Conservation (phyloP, 2,888 invertebrate species). For the Yponomeuta malinellus region DNA sequence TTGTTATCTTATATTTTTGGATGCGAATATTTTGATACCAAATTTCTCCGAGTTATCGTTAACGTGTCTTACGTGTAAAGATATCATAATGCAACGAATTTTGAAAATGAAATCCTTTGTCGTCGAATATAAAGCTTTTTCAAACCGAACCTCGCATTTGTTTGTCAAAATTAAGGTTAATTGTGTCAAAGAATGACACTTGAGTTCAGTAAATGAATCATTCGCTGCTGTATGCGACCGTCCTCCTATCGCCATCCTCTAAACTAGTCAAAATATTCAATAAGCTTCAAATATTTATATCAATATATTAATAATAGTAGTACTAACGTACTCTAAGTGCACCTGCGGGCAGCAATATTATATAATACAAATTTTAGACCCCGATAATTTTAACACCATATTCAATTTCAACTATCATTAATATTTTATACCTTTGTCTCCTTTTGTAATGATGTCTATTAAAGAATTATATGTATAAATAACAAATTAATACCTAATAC, state of each 20-base stretch:
- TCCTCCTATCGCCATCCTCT: constrained; percentile 73
- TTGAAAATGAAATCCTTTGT: constrained; percentile 19
- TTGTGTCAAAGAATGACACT: constrained; percentile 48
- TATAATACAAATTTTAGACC: constrained; percentile 15
- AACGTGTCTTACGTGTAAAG: constrained; percentile 25
- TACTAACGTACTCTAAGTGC: constrained; percentile 36
- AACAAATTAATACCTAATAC: not conserved
- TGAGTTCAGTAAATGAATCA: constrained; percentile 50
- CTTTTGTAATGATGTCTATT: not conserved
- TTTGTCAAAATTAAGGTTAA: constrained; percentile 62
- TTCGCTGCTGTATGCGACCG: constrained; percentile 69
- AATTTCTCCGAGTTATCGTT: constrained; percentile 58
- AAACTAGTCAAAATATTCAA: constrained; percentile 65
- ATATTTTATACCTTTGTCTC: not conserved
- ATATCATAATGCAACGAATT: constrained; percentile 24
- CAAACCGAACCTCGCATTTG: constrained; percentile 57
- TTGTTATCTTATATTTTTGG: constrained; percentile 71
- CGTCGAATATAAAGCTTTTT: constrained; percentile 39
- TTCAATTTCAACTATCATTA: not conserved
- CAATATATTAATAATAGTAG: constrained; percentile 4
- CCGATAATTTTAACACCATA: not conserved
- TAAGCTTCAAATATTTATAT: constrained; percentile 38
- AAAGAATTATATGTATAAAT: not conserved
- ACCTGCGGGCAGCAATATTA: constrained; percentile 39
- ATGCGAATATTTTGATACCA: constrained; percentile 63